Conservation (phyloP, 2,888 invertebrate species). For the Campaea margaritaria region DNA sequence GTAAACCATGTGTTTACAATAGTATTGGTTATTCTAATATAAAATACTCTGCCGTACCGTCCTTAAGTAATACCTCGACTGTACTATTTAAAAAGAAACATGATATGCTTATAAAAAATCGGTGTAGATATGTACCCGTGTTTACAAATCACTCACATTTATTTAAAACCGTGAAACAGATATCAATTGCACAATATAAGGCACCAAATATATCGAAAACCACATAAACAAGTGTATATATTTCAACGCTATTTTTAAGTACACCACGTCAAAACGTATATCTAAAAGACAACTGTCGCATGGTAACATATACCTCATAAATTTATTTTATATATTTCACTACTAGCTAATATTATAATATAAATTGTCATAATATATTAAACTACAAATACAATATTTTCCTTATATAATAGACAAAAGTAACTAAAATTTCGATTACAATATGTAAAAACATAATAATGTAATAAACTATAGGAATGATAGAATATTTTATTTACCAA, state of each 20-base stretch:
- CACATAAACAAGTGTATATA: slow-evolving; percentile 5
- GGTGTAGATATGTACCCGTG: slow-evolving; percentile 1
- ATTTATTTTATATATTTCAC: slow-evolving; percentile 16
- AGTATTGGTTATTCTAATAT: no score
- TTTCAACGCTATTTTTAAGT: slow-evolving; percentile 20
- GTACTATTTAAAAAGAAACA: background rate
- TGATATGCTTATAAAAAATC: slow-evolving; percentile 13
- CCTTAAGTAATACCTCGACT: no score
- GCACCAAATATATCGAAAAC: slow-evolving; percentile 34
- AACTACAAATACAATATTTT: slow-evolving; percentile 27
- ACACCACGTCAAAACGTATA: slow-evolving; percentile 39
- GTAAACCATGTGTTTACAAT: no score
- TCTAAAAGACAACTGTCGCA: slow-evolving; percentile 6
- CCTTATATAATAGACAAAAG: slow-evolving; percentile 39
- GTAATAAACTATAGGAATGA: slow-evolving; percentile 69
- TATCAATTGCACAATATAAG: slow-evolving; percentile 30
- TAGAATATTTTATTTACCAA: slow-evolving; percentile 41
- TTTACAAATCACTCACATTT: background rate
- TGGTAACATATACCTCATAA: slow-evolving; percentile 31
- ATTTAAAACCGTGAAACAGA: background rate
- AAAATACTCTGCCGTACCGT: no score
- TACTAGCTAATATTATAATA: slow-evolving; percentile 18
- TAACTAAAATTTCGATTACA: slow-evolving; percentile 46
- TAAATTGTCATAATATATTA: slow-evolving; percentile 36
- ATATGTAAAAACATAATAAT: slow-evolving; percentile 48